Evolutionary conservation across 1,140 invertebrate species (phyloP).

Genomic region (Spodoptera litura): DNA sequence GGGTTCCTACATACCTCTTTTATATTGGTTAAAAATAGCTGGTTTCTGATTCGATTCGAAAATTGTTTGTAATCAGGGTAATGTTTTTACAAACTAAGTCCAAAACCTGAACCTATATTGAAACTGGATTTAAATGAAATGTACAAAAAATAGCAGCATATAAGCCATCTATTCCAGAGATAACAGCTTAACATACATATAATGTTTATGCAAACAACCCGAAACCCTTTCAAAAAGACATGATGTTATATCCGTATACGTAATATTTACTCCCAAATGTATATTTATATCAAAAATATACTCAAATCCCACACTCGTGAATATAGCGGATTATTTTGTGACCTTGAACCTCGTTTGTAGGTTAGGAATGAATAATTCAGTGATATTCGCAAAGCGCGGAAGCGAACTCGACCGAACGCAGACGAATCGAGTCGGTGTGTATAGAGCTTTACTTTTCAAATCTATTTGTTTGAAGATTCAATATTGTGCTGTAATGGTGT

Average conservation of each 20-base stretch:
- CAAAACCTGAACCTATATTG: too few species aligned
- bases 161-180: too few species aligned
- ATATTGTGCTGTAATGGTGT: background rate
- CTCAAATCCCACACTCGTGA: background rate
- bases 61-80: too few species aligned
- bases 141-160: too few species aligned
- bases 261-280: background rate
- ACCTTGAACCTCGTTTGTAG: slow-evolving; percentile 30
- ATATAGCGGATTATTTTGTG: slow-evolving; percentile 2
- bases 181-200: too few species aligned
- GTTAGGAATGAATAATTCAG: slow-evolving; percentile 24
- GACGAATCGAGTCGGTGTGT: background rate
- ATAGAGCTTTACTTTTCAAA: background rate
- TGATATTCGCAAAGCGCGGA: background rate
- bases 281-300: background rate
- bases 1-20: too few species aligned
- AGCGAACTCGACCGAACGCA: background rate
- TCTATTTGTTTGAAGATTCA: slow-evolving; percentile 12
- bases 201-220: too few species aligned
- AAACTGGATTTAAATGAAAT: too few species aligned
- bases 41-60: too few species aligned
- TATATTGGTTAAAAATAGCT: too few species aligned
- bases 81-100: too few species aligned
- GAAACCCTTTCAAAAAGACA: too few species aligned
- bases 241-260: background rate